Conservation (phyloP, 2,797 vertebrate genomes). For the Menidia menidia region DNA sequence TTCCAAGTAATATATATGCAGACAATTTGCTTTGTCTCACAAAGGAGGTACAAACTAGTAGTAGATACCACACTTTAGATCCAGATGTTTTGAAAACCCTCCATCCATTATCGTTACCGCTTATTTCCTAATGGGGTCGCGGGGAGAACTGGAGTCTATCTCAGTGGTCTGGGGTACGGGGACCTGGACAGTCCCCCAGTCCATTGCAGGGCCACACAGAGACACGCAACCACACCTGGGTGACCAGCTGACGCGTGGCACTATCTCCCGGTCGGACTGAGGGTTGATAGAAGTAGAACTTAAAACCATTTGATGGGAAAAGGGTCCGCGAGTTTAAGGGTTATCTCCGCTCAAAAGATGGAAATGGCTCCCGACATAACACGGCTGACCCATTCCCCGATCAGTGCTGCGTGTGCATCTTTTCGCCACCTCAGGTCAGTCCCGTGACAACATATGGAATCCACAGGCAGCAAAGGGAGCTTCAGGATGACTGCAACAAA, state of each 20-base stretch:
- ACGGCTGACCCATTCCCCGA: conserved; percentile 15
- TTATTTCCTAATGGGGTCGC: no score
- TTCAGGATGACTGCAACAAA: conserved; percentile 21
- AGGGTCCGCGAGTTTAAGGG: conserved; percentile 22
- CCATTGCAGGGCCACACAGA: no score
- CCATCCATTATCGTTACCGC: no score
- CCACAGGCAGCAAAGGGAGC: conserved; percentile 18
- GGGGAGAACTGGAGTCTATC: no score
- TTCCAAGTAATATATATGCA: background rate
- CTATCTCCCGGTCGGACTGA: no score
- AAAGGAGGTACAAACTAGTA: background rate
- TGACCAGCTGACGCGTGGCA: no score
- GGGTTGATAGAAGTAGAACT: background rate
- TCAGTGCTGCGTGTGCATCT: conserved; percentile 19
- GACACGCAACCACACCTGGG: no score
- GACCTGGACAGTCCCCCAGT: no score
- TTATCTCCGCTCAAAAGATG: conserved; percentile 5
- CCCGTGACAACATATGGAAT: conserved; percentile 61
- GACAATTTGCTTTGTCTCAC: background rate
- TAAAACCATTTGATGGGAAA: conserved; percentile 4
- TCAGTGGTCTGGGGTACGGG: no score
- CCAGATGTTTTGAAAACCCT: background rate
- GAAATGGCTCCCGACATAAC: conserved; percentile 36
- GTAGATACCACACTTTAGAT: background rate
- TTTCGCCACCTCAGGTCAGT: conserved; percentile 31